Percentiles rank a stretch among this genome's conserved stretches.
These are phyloP conservation scores for Leptobrachium leishanense DNA, from an alignment of 2,113 vertebrate species.

Conservation along the genomic window DNA sequence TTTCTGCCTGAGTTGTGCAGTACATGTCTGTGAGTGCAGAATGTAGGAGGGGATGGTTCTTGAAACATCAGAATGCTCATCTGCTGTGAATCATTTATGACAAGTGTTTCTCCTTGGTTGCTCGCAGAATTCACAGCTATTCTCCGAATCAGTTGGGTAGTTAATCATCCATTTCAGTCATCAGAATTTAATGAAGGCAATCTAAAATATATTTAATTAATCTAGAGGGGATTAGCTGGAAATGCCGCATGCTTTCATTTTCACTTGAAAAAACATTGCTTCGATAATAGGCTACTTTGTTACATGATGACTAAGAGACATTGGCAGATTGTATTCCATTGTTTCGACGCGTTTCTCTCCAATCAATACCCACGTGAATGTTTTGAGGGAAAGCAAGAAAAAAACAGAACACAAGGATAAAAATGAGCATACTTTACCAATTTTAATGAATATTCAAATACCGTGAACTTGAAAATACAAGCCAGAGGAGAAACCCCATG, in stretches of 20 bases:
- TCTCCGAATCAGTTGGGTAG: constrained; percentile 48
- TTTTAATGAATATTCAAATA: too few relatives aligned
- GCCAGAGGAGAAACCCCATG: too few relatives aligned
- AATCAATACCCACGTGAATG: not conserved
- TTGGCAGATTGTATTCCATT: not conserved
- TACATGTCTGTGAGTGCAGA: too few relatives aligned
- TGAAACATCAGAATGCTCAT: not conserved
- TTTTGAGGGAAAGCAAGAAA: not conserved
- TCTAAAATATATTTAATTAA: constrained; percentile 33
- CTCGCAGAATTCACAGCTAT: not conserved
- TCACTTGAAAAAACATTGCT: not conserved
- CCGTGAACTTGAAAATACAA: too few relatives aligned
- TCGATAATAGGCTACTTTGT: not conserved
- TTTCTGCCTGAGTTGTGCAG: too few relatives aligned
- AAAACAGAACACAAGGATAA: not conserved
- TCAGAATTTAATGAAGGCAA: constrained; percentile 15
- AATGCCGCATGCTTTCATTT: not conserved
- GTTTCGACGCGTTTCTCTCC: not conserved
- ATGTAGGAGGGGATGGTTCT: not conserved
- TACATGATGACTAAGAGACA: not conserved
- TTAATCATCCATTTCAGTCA: constrained; percentile 5
- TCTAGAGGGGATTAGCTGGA: constrained; percentile 40
- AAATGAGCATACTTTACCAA: not conserved
- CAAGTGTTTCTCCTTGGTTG: not conserved
- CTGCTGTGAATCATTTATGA: not conserved